These are phyloP conservation scores for Pogonus chalceus DNA, from an alignment of 1,140 invertebrate genomes.

Conservation along the genomic window DNA sequence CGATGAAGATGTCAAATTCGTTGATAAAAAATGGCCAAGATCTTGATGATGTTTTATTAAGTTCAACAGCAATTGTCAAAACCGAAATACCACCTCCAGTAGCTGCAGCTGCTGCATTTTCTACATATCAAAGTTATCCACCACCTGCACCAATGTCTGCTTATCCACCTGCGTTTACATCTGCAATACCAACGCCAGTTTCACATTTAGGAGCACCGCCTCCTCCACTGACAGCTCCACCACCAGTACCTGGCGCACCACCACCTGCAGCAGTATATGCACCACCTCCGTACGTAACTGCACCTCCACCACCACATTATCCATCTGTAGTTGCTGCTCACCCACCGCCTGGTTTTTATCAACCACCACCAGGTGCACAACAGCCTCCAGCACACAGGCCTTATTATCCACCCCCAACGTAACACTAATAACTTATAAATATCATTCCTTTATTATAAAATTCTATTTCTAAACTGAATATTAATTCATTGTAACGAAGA, in stretches of 20 bases:
- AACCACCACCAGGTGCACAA: constrained; percentile 24
- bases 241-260: constrained; percentile 22
- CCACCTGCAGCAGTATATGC: constrained; percentile 26
- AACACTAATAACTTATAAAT: too few species aligned
- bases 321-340: constrained; percentile 30
- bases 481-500: too few species aligned
- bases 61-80: too few species aligned
- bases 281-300: constrained; percentile 23
- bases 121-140: constrained; percentile 16
- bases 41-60: constrained; percentile 12
- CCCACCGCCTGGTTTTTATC: constrained; percentile 36
- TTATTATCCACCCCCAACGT: constrained; percentile 31
- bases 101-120: constrained; percentile 36
- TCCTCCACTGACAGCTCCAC: constrained; percentile 31
- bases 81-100: constrained; percentile 39
- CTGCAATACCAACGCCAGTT: constrained; percentile 13
- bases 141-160: constrained; percentile 28
- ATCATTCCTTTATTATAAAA: too few species aligned
- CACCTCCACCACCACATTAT: constrained; percentile 25
- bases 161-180: constrained; percentile 32
- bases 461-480: too few species aligned
- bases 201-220: constrained; percentile 24
- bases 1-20: constrained; percentile 24
- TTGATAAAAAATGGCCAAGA: constrained; percentile 21
- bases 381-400: constrained; percentile 25